These are phyloP conservation scores for Tinea pellionella DNA, from an alignment of 2,888 invertebrate genomes.

Conservation along the genomic window DNA sequence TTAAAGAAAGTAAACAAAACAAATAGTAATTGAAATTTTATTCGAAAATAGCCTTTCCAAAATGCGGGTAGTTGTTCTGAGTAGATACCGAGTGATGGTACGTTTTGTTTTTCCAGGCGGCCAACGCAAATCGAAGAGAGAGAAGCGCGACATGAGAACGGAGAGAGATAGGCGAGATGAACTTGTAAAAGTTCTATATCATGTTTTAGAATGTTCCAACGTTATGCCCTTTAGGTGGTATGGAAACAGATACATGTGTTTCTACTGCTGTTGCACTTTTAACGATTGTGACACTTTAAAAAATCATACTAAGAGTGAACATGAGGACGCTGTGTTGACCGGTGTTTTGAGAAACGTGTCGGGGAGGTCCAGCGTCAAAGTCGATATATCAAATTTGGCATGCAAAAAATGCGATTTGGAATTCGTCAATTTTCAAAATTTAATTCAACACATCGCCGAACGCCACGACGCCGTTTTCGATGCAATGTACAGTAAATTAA, in stretches of 20 bases:
- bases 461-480: constrained; percentile 24
- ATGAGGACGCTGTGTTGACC: constrained; percentile 25
- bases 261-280: constrained; percentile 32
- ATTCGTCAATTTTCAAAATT: constrained; percentile 24
- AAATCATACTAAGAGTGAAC: constrained; percentile 27
- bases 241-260: constrained; percentile 33
- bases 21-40: too few relatives aligned
- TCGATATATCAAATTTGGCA: constrained; percentile 31
- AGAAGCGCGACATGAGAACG: constrained; percentile 1
- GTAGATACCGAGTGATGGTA: constrained; percentile 12
- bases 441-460: constrained; percentile 25
- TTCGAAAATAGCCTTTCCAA: constrained; percentile 1
- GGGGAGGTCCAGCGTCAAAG: constrained; percentile 25
- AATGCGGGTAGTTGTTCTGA: constrained; percentile 7
- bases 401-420: constrained; percentile 32
- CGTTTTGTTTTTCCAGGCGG: constrained; percentile 12
- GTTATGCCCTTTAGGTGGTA: constrained; percentile 36
- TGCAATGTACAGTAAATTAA: constrained; percentile 19
- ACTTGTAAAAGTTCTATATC: constrained; percentile 22
- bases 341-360: constrained; percentile 22
- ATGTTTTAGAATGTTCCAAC: constrained; percentile 30
- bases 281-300: constrained; percentile 25
- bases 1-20: too few relatives aligned
- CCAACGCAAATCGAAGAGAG: constrained; percentile 6
- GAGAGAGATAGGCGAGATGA: constrained; percentile 6